These are phyloP conservation scores for Rhegmatorhina hoffmannsi DNA, from an alignment of 2,113 vertebrate genomes.

Conservation along the genomic window DNA sequence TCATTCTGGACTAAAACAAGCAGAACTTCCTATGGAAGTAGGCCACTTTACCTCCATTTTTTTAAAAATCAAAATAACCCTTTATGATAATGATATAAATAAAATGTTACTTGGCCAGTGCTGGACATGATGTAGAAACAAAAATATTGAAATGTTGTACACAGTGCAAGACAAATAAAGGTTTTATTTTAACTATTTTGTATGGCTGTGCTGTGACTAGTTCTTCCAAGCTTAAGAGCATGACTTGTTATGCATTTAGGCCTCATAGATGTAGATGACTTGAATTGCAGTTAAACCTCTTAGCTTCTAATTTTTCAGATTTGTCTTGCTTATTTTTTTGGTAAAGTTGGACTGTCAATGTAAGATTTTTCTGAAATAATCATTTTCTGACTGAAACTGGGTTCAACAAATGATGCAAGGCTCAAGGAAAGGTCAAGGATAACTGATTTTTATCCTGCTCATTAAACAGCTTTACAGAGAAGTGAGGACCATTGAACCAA, in stretches of 20 bases:
- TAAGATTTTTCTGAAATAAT: neutral
- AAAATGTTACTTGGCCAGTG: neutral
- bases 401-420: neutral
- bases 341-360: neutral
- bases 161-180: neutral
- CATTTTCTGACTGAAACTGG: neutral
- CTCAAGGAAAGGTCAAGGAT: slow-evolving; percentile 9
- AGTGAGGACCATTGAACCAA: neutral
- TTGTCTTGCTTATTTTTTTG: neutral
- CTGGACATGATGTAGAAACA: neutral
- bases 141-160: neutral
- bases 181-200: neutral
- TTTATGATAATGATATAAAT: neutral
- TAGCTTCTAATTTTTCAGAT: neutral
- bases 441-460: neutral
- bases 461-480: slow-evolving; percentile 2
- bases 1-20: neutral
- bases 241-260: neutral
- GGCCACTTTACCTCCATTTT: neutral
- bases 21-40: neutral
- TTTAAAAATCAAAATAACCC: neutral
- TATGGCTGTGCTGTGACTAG: neutral
- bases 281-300: neutral
- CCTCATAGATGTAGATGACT: neutral
- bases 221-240: neutral